Conservation (phyloP, 2,797 vertebrate species). For the Rhynchotus rufescens region DNA sequence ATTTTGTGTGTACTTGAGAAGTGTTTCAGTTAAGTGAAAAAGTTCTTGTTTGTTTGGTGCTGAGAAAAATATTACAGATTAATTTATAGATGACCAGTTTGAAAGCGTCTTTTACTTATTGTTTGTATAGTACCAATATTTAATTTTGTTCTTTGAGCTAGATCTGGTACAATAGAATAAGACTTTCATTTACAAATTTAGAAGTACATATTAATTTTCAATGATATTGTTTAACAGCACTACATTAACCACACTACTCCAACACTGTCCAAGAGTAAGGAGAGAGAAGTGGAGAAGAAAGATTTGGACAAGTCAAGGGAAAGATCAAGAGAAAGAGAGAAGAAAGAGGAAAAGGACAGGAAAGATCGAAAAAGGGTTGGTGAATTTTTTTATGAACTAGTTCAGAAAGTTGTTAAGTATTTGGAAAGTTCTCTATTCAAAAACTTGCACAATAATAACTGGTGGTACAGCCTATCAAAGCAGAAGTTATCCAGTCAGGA, state of each 20-base stretch:
- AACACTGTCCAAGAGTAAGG: conserved; percentile 95
- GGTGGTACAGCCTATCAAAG: background rate
- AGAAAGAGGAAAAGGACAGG: conserved; percentile 93
- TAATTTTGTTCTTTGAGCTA: background rate
- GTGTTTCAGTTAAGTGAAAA: background rate
- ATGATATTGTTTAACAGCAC: conserved; percentile 88
- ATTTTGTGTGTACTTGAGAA: background rate
- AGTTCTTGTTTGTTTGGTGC: background rate
- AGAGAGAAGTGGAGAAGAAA: conserved; percentile 97
- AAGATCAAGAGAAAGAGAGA: conserved; percentile 94
- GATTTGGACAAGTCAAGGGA: conserved; percentile 92
- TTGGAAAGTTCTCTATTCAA: background rate
- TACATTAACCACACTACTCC: conserved; percentile 94
- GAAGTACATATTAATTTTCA: conserved; percentile 74
- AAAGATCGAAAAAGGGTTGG: conserved; percentile 96
- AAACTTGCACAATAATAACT: background rate
- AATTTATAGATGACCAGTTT: background rate
- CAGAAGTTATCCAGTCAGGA: background rate
- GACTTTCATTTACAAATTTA: conserved; percentile 6
- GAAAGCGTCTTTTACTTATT: background rate
- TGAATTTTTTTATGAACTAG: conserved; percentile 72
- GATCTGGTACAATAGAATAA: conserved; percentile 15
- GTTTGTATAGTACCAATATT: background rate
- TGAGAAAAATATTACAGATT: background rate
- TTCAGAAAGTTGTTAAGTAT: conserved; percentile 36